Percentiles rank a stretch among this genome's conserved stretches.
These are phyloP conservation scores for Eumaeus atala DNA, from an alignment of 1,140 invertebrate species.

Conservation along the genomic window DNA sequence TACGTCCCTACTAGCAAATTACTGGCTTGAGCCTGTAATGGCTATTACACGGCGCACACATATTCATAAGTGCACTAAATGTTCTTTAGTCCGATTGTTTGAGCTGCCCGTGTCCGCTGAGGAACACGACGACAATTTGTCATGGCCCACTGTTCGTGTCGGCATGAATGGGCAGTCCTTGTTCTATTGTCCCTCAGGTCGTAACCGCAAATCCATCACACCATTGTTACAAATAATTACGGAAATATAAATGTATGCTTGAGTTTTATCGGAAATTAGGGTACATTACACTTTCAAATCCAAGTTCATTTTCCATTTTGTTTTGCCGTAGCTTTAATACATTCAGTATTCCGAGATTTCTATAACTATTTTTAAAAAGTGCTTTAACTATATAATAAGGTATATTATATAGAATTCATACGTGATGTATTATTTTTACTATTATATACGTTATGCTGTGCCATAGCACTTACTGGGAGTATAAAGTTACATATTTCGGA, in stretches of 20 bases:
- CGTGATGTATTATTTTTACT: no score
- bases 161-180: slow-evolving; percentile 17
- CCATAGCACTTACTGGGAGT: no score
- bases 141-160: slow-evolving; percentile 15
- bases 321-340: no score
- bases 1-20: neutral
- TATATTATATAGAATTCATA: no score
- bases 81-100: slow-evolving; percentile 16
- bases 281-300: no score
- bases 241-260: neutral
- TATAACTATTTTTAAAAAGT: no score
- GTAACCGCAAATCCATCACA: slow-evolving; percentile 16
- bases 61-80: slow-evolving; percentile 14
- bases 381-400: no score
- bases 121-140: slow-evolving; percentile 20
- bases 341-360: no score
- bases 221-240: slow-evolving; percentile 8
- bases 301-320: no score
- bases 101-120: slow-evolving; percentile 12
- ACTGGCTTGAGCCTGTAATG: slow-evolving; percentile 6
- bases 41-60: neutral
- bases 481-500: no score
- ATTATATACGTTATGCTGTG: no score
- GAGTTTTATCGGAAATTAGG: neutral
- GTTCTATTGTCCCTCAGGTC: slow-evolving; percentile 18